Conservation (phyloP, 2,113 vertebrate genomes). For the Bolborhynchus lineola region DNA sequence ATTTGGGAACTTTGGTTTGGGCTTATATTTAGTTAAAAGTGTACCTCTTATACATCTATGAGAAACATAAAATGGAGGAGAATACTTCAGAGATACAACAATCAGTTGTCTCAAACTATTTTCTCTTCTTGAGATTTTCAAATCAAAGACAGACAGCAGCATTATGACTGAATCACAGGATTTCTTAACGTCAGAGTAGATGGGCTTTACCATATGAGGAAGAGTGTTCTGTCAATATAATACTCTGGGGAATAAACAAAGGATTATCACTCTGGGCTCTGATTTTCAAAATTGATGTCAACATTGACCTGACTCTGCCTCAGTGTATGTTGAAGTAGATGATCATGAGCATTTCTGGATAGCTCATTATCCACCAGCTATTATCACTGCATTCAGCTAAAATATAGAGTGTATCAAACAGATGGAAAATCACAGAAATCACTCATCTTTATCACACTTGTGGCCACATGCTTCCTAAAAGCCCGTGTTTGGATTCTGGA, state of each 20-base stretch:
- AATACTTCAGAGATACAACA: neutral
- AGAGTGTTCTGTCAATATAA: neutral
- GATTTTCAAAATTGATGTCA: neutral
- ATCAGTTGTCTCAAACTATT: neutral
- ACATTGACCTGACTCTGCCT: neutral
- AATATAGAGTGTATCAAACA: neutral
- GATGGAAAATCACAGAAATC: neutral
- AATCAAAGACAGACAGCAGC: neutral
- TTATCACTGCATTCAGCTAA: neutral
- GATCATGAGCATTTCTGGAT: neutral
- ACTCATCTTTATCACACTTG: neutral
- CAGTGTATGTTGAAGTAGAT: neutral
- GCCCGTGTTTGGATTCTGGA: neutral
- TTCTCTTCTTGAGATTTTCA: neutral
- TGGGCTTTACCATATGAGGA: neutral
- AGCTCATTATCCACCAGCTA: neutral
- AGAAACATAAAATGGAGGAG: neutral
- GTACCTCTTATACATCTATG: neutral
- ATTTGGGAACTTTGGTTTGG: neutral
- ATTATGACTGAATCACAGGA: neutral
- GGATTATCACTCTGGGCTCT: neutral
- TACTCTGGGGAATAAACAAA: neutral
- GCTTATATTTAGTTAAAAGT: neutral
- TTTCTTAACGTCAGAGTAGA: neutral
- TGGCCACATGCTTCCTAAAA: neutral